These are phyloP conservation scores for Palaemon carinicauda DNA, from an alignment of 1,140 invertebrate genomes.

Conservation along the genomic window DNA sequence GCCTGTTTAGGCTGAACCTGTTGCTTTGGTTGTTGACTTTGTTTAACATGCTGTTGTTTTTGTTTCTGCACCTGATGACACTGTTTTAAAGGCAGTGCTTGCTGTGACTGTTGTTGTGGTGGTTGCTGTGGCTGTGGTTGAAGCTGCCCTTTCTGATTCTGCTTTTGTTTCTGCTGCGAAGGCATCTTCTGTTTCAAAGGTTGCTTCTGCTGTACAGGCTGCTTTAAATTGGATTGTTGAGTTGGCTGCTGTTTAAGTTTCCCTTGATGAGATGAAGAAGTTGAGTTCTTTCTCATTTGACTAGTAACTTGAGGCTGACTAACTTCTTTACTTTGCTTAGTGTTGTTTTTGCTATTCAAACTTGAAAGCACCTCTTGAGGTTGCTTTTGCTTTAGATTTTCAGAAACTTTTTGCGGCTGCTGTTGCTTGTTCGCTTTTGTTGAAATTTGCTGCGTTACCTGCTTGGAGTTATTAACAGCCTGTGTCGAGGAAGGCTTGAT, in stretches of 20 bases:
- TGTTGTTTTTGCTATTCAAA: slow-evolving; percentile 27
- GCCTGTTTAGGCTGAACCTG: neutral
- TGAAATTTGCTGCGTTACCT: neutral
- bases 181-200: neutral
- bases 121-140: neutral
- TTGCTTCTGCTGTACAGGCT: neutral
- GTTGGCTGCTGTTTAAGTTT: neutral
- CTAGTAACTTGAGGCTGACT: neutral
- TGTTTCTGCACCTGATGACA: neutral
- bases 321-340: slow-evolving; percentile 13
- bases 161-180: slow-evolving; percentile 4
- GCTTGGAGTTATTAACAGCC: slow-evolving; percentile 13
- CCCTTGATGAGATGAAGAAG: neutral
- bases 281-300: neutral
- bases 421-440: neutral
- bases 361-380: neutral
- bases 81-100: neutral
- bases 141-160: slow-evolving; percentile 19
- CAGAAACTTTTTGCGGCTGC: neutral
- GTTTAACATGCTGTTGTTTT: neutral
- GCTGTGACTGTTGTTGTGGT: slow-evolving; percentile 1
- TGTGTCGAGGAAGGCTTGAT: neutral
- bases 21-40: slow-evolving; percentile 5
- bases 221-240: neutral
- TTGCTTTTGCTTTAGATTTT: neutral